A percentile compares a stretch with the other conserved stretches of the same genome.
Evolutionary conservation across 2,888 invertebrate species (phyloP).

Genomic region (Sphaeridia pumilis): DNA sequence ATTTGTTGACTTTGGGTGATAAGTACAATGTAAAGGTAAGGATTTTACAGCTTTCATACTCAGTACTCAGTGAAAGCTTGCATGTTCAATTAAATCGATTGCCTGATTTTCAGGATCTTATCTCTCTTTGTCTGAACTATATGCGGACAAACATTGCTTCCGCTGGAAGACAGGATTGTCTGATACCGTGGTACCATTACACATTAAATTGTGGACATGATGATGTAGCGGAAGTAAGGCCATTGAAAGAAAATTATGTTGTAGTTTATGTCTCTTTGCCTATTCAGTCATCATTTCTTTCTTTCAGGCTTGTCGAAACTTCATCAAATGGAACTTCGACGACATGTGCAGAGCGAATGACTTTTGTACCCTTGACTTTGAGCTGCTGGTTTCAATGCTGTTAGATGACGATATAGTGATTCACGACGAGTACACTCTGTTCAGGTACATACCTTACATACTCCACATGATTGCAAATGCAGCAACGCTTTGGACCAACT

Average conservation of each 20-base stretch:
- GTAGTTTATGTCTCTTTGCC: too few species aligned
- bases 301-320: slow-evolving; percentile 59
- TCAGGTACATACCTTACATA: slow-evolving; percentile 45
- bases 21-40: slow-evolving; percentile 82
- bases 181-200: slow-evolving; percentile 86
- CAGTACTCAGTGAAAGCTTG: not conserved
- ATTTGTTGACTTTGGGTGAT: slow-evolving; percentile 78
- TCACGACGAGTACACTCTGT: slow-evolving; percentile 75
- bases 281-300: slow-evolving; percentile 35
- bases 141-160: slow-evolving; percentile 79
- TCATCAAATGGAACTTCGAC: slow-evolving; percentile 83
- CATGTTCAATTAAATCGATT: not conserved
- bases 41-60: not conserved
- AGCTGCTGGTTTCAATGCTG: slow-evolving; percentile 47
- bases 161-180: slow-evolving; percentile 65
- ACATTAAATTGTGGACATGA: slow-evolving; percentile 69
- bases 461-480: not conserved
- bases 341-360: slow-evolving; percentile 65
- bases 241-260: too few species aligned
- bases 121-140: slow-evolving; percentile 67
- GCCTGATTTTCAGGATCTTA: slow-evolving; percentile 54
- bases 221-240: slow-evolving; percentile 50
- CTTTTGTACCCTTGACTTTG: slow-evolving; percentile 68
- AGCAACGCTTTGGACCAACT: too few species aligned
- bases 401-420: slow-evolving; percentile 79